Conservation (phyloP, 2,888 invertebrate genomes). For the Caenorhabditis sp. region DNA sequence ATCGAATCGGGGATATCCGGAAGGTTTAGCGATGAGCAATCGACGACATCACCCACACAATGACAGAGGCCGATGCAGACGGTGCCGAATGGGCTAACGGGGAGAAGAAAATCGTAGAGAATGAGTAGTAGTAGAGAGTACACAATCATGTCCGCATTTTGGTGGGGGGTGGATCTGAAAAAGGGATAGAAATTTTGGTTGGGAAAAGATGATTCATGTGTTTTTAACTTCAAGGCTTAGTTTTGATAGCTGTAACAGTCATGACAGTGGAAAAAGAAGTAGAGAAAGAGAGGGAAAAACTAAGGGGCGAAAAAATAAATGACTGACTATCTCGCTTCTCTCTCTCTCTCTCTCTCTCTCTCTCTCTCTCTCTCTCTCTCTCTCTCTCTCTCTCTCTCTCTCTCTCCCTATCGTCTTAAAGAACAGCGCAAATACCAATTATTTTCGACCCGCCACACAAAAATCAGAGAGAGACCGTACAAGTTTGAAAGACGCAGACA, state of each 20-base stretch:
- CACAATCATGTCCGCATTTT: slow-evolving; percentile 55
- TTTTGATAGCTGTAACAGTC: not conserved
- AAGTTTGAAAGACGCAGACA: no score
- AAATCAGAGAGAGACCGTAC: slow-evolving; percentile 1
- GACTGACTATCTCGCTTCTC: no score
- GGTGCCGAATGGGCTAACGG: slow-evolving; percentile 25
- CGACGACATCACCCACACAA: slow-evolving; percentile 66
- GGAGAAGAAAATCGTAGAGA: slow-evolving; percentile 33
- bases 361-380: no score
- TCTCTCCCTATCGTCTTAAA: slow-evolving; percentile 49
- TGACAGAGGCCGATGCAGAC: slow-evolving; percentile 67
- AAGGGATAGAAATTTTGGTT: no score
- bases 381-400: not conserved
- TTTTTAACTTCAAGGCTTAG: not conserved
- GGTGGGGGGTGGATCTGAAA: not conserved
- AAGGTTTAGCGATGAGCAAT: slow-evolving; percentile 69
- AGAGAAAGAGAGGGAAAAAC: not conserved
- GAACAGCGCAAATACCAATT: slow-evolving; percentile 58
- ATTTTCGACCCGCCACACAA: slow-evolving; percentile 22
- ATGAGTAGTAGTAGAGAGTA: slow-evolving; percentile 47
- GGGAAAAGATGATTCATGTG: not conserved
- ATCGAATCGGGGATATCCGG: slow-evolving; percentile 61
- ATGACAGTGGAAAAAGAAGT: no score
- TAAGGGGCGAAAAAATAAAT: slow-evolving; percentile 29
- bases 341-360: no score